Percentiles rank a stretch among this genome's conserved stretches.
Conservation (phyloP, 2,888 invertebrate species). For the Sesia bembeciformis region DNA sequence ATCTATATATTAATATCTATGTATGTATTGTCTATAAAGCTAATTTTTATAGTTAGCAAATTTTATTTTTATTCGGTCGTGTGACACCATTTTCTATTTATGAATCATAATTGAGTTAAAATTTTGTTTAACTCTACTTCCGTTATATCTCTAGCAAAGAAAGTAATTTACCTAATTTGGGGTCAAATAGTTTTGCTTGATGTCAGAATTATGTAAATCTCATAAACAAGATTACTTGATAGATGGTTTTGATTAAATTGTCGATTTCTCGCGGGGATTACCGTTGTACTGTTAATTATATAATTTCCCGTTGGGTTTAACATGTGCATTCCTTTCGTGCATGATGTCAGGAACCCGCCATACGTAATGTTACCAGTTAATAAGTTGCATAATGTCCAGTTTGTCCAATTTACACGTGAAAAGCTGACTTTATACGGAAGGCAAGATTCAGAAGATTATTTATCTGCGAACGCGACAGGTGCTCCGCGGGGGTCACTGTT, state of each 20-base stretch:
- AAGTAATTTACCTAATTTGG: too few relatives aligned
- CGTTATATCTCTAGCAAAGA: conserved; percentile 1
- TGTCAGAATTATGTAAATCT: conserved; percentile 8
- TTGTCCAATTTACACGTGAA: conserved; percentile 7
- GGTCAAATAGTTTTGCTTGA: conserved; percentile 7
- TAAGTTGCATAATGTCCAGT: conserved; percentile 10
- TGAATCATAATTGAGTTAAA: background rate
- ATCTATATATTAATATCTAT: too few relatives aligned
- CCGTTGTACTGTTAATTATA: conserved; percentile 2
- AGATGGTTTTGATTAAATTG: too few relatives aligned
- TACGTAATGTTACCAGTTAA: conserved; percentile 11
- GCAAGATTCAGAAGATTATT: background rate
- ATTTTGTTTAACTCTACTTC: conserved; percentile 15
- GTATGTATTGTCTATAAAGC: background rate
- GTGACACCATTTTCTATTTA: background rate
- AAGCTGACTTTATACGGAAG: conserved; percentile 5
- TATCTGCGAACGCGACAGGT: conserved; percentile 25
- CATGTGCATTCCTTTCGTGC: conserved; percentile 13
- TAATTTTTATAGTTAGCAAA: background rate
- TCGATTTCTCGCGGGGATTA: too few relatives aligned
- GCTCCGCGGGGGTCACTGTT: conserved; percentile 40
- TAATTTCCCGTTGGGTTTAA: conserved; percentile 10
- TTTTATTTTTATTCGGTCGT: background rate
- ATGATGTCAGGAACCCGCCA: conserved; percentile 6
- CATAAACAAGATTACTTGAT: conserved; percentile 4